Evolutionary conservation across 2,797 vertebrate species (phyloP), one percentile per base, ranked within the genome.

Genomic region (Cygnus olor): DNA sequence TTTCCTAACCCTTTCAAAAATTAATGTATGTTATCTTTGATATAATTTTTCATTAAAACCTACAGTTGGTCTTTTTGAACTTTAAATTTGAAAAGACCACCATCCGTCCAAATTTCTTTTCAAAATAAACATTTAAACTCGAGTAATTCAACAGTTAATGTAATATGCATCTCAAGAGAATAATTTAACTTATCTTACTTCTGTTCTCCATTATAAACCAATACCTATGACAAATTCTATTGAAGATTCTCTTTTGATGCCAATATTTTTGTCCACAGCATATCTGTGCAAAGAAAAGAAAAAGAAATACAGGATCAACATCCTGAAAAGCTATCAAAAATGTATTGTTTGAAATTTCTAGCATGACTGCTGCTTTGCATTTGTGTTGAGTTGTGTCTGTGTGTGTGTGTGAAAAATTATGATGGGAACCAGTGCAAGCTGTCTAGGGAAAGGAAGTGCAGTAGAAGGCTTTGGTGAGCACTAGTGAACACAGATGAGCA

Each of bases 311-410:
- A 20, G 3, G 4, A 19, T 34, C 9, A 53, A 8, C 2, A 42
- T 32, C 8, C 3, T 85, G 51, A 80, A 83, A 56, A 51, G 11
- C 7, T 56, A n/a, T 10, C 9, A 53, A 9, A 45, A 5, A 22
- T 47, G 68, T 45, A 56, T 5, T 45, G 9, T 56, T 76, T 76
- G n/a, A 57, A 16, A 69, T 77, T 76, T 65, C 9, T 80, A 19
- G 19, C 2, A 2, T 27, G 24, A 10, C 11, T 64, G 10, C 15
- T 68, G 5, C 14, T 63, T 78, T 45, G 18, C 22, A 5, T 40
- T 57, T 6, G 38, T 38, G 3, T 9, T 4, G 47, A 8, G 47
- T 9, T n/a, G 14, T 34, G 3, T 2, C 8, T 21, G 4, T 5
- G 1, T 10, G 11, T 47, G 10, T 36, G 4, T 17, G 4, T 30